Evolutionary conservation across 2,113 vertebrate species (phyloP).

Genomic region (Brachyhypopomus gauderio): DNA sequence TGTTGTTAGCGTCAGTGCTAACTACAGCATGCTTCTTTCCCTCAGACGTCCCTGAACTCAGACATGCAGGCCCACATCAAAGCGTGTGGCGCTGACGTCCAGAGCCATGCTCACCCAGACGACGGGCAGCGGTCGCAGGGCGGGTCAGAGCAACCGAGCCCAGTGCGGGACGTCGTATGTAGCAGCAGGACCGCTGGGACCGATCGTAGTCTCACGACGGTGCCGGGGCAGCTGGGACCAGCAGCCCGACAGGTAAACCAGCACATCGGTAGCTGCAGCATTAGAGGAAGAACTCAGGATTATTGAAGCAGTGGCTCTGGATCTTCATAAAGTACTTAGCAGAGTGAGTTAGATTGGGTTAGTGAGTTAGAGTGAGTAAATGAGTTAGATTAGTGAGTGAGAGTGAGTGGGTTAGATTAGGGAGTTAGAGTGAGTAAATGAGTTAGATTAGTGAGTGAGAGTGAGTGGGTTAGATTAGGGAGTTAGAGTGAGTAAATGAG

Average conservation of each 20-base stretch:
- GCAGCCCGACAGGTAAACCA: constrained; percentile 37
- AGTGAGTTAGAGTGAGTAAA: too few relatives aligned
- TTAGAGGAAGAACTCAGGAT: not conserved
- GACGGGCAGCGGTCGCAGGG: constrained; percentile 62
- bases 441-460: too few relatives aligned
- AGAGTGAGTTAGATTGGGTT: too few relatives aligned
- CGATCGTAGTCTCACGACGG: constrained; percentile 57
- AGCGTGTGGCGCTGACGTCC: constrained; percentile 52
- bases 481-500: too few relatives aligned
- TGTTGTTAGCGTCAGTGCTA: constrained; percentile 40
- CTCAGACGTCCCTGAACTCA: constrained; percentile 70
- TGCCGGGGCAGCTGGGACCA: constrained; percentile 66
- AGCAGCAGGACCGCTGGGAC: constrained; percentile 64
- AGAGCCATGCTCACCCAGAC: constrained; percentile 55
- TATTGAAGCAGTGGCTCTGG: not conserved
- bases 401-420: too few relatives aligned
- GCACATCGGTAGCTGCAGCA: not conserved
- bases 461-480: too few relatives aligned
- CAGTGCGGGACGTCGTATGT: constrained; percentile 61
- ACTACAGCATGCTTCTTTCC: constrained; percentile 43
- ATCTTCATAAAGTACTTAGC: not conserved
- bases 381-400: too few relatives aligned
- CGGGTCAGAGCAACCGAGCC: constrained; percentile 65
- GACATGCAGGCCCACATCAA: constrained; percentile 64
- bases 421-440: too few relatives aligned